Conservation (phyloP, 2,888 invertebrate genomes). For the Siphlonurus alternatus region DNA sequence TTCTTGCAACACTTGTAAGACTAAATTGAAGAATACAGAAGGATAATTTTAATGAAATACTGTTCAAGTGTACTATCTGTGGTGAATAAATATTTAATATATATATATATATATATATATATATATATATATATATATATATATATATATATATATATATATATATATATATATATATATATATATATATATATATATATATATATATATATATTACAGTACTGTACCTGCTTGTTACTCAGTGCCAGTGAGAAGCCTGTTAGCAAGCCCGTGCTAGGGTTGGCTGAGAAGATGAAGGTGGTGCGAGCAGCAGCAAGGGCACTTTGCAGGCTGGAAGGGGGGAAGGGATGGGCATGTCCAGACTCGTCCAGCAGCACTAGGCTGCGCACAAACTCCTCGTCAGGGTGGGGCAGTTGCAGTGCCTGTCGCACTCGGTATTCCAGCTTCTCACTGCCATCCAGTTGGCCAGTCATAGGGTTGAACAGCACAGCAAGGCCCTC, state of each 20-base stretch:
- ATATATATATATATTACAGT: no score
- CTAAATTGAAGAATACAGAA: no score
- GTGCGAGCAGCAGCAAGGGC: slow-evolving; percentile 32
- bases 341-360: slow-evolving; percentile 50
- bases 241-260: slow-evolving; percentile 41
- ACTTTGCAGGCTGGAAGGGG: slow-evolving; percentile 33
- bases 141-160: no score
- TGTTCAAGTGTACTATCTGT: no score
- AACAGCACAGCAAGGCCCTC: slow-evolving; percentile 60
- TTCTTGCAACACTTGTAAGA: no score
- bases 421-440: slow-evolving; percentile 56
- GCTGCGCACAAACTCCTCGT: slow-evolving; percentile 59
- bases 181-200: no score
- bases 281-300: slow-evolving; percentile 47
- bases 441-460: slow-evolving; percentile 24
- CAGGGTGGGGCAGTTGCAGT: slow-evolving; percentile 47
- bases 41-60: no score
- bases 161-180: no score
- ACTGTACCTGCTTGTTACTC: background rate
- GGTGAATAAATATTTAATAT: no score
- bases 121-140: no score
- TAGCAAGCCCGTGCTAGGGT: slow-evolving; percentile 37
- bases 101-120: no score
- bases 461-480: slow-evolving; percentile 77
- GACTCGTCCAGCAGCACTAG: slow-evolving; percentile 53